Percentiles rank a stretch among this genome's conserved stretches.
These are phyloP conservation scores for Enteromius thamalakanensis DNA, from an alignment of 2,797 vertebrate genomes.

Conservation along the genomic window DNA sequence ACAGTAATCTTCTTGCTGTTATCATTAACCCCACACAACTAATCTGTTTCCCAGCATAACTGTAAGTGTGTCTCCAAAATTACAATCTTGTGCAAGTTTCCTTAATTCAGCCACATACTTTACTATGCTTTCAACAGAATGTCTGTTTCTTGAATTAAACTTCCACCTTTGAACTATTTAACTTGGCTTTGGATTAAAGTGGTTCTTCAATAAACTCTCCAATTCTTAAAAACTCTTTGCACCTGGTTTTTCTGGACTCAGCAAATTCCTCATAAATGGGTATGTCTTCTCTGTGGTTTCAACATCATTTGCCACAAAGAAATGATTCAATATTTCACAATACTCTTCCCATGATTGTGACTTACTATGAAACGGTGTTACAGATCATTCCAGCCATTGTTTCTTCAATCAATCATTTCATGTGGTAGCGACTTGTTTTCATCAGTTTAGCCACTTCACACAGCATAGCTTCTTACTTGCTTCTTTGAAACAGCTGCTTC, in stretches of 20 bases:
- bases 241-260: not conserved
- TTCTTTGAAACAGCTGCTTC: too few relatives aligned
- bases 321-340: conserved; percentile 25
- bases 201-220: not conserved
- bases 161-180: conserved; percentile 31
- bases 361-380: not conserved
- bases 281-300: not conserved
- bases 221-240: conserved; percentile 21
- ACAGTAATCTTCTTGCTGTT: not conserved
- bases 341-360: conserved; percentile 40
- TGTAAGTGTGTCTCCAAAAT: conserved; percentile 3
- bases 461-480: too few relatives aligned
- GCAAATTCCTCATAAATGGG: not conserved
- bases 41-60: conserved; percentile 38
- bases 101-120: conserved; percentile 40
- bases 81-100: conserved; percentile 36
- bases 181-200: conserved; percentile 10
- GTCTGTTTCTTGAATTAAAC: not conserved
- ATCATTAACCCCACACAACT: conserved; percentile 48
- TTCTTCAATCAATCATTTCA: not conserved
- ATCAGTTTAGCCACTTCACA: not conserved
- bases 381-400: not conserved
- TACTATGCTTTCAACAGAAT: conserved; percentile 4
- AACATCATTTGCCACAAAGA: conserved; percentile 33
- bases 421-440: not conserved